Base-by-base conservation (phyloP, 2,113 vertebrate genomes). In the Nycticebus coucang region DNA sequence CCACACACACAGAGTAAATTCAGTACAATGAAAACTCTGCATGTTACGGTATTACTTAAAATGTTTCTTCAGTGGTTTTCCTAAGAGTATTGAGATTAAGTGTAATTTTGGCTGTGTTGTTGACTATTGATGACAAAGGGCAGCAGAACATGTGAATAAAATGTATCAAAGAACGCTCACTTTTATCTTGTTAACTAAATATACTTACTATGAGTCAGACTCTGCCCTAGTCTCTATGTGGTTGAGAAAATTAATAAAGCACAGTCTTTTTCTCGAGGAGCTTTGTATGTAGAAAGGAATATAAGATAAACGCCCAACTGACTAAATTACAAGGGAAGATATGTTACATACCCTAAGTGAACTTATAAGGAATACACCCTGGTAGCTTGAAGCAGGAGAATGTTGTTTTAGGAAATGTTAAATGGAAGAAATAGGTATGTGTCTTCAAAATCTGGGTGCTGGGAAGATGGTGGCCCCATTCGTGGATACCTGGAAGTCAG, bases 1-100 rank as follows among this genome's bases (percentile, higher is more conserved):
- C 86, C 87, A 78, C 92, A 97, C 95, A 97, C 96, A 95, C 95
- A 97, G 96, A 96, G 81, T 89, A 93, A 98, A 81, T 82, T 96
- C 87, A 90, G 71, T 75, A 79, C 41, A 92, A 94, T 88, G 98
- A 97, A 97, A 97, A 95, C 91, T 96, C 75, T 19, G 35, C 26
- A 45, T 96, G 86, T 33, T 94, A 84, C 96, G 95, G 87, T 97
- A 94, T 68, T 91, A 91, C 92, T 98, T 97, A 97, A 22, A 1
- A 91, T 95, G 66, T 41, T 97, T 97, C 93, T 95, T 97, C 93
- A 90, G 77, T 93, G 96, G 95, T 96, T 97, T 94, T 97, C 95
- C 96, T 97, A 86, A 91, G 95, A 95, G 91, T 83, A 55, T 72
- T 94, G 91, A 97, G 35, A 93, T 94, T 94, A 97, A 97, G 30